Conservation (phyloP, 2,797 vertebrate genomes). For the Hemitrygon akajei region DNA sequence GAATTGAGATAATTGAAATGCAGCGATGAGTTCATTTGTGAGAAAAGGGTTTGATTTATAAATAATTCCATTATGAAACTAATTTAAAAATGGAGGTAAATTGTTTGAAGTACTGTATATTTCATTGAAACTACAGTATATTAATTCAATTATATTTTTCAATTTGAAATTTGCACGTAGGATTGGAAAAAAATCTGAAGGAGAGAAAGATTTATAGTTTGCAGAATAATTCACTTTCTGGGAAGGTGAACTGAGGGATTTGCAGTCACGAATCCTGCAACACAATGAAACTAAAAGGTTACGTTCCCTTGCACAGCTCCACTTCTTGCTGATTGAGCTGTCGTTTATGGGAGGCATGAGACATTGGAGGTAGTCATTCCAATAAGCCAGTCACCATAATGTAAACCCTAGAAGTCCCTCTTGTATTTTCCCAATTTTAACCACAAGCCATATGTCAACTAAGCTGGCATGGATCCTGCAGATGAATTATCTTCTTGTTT, state of each 20-base stretch:
- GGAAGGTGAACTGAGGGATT: neutral
- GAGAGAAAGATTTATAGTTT: neutral
- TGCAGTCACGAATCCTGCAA: neutral
- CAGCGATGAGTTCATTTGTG: too few species aligned
- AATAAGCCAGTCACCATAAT: neutral
- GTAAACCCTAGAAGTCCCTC: neutral
- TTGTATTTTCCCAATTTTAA: neutral
- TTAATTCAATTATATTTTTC: neutral
- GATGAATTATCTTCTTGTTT: slow-evolving; percentile 16
- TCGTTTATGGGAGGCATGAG: neutral
- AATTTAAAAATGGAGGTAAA: neutral
- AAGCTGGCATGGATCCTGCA: neutral
- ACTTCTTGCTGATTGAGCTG: neutral
- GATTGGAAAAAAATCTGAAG: neutral
- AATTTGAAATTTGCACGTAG: neutral
- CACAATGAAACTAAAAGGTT: neutral
- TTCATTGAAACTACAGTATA: neutral
- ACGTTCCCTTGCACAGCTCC: neutral
- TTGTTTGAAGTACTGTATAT: neutral
- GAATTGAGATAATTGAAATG: too few species aligned
- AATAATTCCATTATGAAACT: neutral
- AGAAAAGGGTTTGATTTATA: neutral
- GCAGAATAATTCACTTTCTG: neutral
- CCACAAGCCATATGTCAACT: neutral
- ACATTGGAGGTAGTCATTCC: neutral